Evolutionary conservation across 2,797 vertebrate species (phyloP).

Genomic region (Euphonia xanthogaster): DNA sequence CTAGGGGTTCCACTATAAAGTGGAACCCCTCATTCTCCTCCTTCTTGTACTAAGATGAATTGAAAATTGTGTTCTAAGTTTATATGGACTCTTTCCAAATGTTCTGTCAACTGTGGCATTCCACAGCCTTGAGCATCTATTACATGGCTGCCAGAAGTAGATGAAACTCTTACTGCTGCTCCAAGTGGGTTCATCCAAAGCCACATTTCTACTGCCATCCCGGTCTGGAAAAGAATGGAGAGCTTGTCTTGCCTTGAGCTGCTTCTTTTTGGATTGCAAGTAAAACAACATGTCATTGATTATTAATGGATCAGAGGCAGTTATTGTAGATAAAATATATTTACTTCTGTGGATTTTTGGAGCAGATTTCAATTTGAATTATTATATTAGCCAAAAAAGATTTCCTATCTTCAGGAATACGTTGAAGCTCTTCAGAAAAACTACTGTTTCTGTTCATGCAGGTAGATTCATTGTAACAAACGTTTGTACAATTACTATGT

Average conservation of each 20-base stretch:
- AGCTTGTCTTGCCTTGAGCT: not conserved
- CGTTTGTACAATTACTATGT: not conserved
- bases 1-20: no score
- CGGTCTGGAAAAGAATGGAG: not conserved
- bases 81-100: not conserved
- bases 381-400: not conserved
- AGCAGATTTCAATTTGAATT: not conserved
- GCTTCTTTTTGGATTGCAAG: not conserved
- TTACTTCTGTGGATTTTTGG: not conserved
- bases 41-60: not conserved
- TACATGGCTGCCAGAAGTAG: not conserved
- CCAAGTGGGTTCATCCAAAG: not conserved
- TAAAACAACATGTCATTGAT: not conserved
- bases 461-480: not conserved
- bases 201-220: not conserved
- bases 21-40: not conserved
- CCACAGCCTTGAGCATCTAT: not conserved
- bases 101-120: not conserved
- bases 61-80: not conserved
- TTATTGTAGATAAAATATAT: not conserved
- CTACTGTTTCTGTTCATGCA: not conserved
- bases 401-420: not conserved
- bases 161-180: not conserved
- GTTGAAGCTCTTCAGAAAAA: not conserved
- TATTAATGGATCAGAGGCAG: not conserved